Percentiles rank a stretch among this genome's conserved stretches.
Evolutionary conservation across 2,113 vertebrate species (phyloP).

Genomic region (Ammodytes dubius): DNA sequence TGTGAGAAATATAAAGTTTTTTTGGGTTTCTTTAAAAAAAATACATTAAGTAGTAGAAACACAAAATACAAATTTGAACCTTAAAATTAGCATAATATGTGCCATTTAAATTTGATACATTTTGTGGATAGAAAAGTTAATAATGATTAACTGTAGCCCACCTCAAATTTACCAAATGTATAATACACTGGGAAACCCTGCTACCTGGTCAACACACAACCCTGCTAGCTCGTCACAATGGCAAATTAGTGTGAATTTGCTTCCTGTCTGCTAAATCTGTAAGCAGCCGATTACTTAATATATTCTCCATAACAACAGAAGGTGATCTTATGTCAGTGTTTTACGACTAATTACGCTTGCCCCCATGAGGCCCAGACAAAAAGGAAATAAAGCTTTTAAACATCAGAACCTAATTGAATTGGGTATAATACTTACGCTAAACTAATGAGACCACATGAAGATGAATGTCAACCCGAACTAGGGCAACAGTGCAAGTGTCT

Average conservation of each 20-base stretch:
- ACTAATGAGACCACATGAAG: not conserved
- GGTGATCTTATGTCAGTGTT: not conserved
- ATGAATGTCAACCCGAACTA: slow-evolving; percentile 2
- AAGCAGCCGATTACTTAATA: slow-evolving; percentile 16
- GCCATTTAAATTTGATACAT: too few species aligned
- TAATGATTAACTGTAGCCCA: too few species aligned
- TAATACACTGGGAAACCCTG: too few species aligned
- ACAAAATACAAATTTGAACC: too few species aligned
- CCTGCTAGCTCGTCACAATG: too few species aligned
- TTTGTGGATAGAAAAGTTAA: too few species aligned
- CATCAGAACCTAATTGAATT: slow-evolving; percentile 25
- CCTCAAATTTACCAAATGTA: too few species aligned
- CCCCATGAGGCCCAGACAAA: not conserved
- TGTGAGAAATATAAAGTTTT: too few species aligned
- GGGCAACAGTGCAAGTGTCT: slow-evolving; percentile 12
- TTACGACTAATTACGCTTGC: not conserved
- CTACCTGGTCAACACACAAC: too few species aligned
- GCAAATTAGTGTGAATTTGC: not conserved
- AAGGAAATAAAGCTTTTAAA: slow-evolving; percentile 29
- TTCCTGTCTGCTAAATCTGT: not conserved
- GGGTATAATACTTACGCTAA: slow-evolving; percentile 2
- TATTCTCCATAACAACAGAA: not conserved
- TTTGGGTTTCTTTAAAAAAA: too few species aligned
- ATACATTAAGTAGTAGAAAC: too few species aligned
- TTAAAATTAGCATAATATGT: too few species aligned